Percentiles rank a stretch among this genome's conserved stretches.
Evolutionary conservation across 2,113 vertebrate genomes (phyloP).

Genomic region (Ictalurus punctatus): DNA sequence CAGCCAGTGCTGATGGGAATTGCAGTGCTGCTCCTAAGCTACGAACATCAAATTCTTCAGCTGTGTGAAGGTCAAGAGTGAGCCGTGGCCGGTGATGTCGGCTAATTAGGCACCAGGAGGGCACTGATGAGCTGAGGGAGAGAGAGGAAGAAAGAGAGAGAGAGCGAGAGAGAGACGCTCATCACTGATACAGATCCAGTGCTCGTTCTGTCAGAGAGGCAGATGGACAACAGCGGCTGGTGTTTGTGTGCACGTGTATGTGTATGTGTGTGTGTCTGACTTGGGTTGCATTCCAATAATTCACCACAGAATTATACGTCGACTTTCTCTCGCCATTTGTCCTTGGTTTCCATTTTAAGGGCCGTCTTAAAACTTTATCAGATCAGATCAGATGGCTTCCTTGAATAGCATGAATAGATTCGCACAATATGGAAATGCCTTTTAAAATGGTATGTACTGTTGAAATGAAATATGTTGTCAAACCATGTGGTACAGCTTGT

Average conservation of each 20-base stretch:
- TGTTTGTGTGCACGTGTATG: slow-evolving; percentile 32
- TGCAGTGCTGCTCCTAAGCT: slow-evolving; percentile 19
- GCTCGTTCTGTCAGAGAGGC: slow-evolving; percentile 41
- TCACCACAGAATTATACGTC: neutral
- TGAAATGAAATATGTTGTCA: neutral
- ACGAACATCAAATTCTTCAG: neutral
- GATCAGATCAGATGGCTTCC: neutral
- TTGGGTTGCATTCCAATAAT: neutral
- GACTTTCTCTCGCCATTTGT: slow-evolving; percentile 14
- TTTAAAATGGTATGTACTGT: neutral
- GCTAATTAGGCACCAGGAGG: slow-evolving; percentile 48
- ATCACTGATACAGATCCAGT: slow-evolving; percentile 40
- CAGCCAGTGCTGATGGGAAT: slow-evolving; percentile 41
- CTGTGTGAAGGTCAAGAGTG: slow-evolving; percentile 42
- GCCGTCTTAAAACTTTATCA: neutral
- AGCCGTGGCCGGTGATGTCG: slow-evolving; percentile 22
- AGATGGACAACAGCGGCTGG: slow-evolving; percentile 48
- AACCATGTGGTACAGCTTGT: neutral
- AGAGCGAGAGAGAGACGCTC: slow-evolving; percentile 1
- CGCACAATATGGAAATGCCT: neutral
- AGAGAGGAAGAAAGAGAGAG: neutral
- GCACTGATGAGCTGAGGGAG: slow-evolving; percentile 36
- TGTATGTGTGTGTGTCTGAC: slow-evolving; percentile 28
- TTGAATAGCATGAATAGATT: neutral
- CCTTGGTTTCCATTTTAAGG: neutral